Conservation (phyloP, 64 coral and sea anemone species). For the Trachythela sp. region DNA sequence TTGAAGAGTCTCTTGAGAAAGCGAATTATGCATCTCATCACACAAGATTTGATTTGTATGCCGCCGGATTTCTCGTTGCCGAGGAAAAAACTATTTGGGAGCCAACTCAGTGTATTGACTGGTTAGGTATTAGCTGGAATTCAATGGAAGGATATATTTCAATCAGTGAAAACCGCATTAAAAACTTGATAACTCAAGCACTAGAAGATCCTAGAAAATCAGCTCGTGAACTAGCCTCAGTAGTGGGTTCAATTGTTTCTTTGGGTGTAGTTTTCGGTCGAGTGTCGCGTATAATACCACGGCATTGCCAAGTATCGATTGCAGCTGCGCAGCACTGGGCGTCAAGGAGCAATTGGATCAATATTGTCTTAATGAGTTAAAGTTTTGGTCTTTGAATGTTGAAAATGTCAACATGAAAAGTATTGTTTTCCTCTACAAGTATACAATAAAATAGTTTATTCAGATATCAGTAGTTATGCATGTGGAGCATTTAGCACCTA, state of each 20-base stretch:
- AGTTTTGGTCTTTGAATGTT: neutral
- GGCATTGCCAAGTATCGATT: neutral
- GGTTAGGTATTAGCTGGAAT: slow-evolving; percentile 1
- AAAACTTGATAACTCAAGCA: neutral
- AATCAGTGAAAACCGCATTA: neutral
- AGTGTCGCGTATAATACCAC: neutral
- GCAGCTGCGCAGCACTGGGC: neutral
- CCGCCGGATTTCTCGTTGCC: neutral
- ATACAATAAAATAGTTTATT: slow-evolving; percentile 32
- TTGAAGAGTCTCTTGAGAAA: neutral
- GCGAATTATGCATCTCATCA: neutral
- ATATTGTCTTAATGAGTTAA: neutral
- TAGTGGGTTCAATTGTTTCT: neutral
- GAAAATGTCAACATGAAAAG: neutral
- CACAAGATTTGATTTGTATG: neutral
- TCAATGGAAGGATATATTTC: neutral
- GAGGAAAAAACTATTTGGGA: neutral
- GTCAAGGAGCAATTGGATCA: neutral
- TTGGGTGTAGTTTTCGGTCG: neutral
- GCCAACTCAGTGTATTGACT: neutral
- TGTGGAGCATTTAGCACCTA: neutral
- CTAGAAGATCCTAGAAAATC: neutral
- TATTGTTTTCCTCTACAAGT: neutral
- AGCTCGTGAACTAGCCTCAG: neutral
- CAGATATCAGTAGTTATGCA: slow-evolving; percentile 28